Evolutionary conservation across 2,797 vertebrate species (phyloP).

Genomic region (Coilia nasus): DNA sequence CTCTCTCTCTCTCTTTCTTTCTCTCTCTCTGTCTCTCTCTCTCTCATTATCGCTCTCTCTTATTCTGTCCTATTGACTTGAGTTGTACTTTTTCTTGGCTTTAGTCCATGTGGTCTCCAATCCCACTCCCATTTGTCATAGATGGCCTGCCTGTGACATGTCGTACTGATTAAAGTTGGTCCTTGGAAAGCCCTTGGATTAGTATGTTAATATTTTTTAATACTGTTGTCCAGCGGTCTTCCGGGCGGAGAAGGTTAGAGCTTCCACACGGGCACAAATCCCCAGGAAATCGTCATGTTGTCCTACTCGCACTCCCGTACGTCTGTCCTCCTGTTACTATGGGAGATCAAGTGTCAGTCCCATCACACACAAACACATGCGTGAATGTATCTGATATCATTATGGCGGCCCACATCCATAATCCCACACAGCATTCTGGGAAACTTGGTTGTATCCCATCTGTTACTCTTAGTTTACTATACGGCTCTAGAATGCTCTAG

Average conservation of each 20-base stretch:
- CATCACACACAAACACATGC: neutral
- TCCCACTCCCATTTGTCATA: slow-evolving; percentile 39
- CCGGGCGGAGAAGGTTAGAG: slow-evolving; percentile 55
- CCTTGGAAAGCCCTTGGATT: slow-evolving; percentile 52
- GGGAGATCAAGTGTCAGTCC: neutral
- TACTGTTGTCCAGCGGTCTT: slow-evolving; percentile 57
- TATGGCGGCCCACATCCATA: neutral
- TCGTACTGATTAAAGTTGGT: slow-evolving; percentile 64
- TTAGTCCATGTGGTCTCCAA: slow-evolving; percentile 12
- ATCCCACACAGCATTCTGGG: neutral
- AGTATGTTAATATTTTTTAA: slow-evolving; percentile 67
- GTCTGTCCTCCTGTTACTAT: neutral
- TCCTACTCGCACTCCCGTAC: neutral
- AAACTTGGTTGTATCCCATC: neutral
- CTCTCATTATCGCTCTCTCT: no score
- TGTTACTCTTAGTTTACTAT: no score
- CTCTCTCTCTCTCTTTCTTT: no score
- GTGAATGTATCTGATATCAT: slow-evolving; percentile 1
- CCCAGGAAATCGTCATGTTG: slow-evolving; percentile 42
- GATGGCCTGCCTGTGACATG: slow-evolving; percentile 51
- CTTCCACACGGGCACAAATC: slow-evolving; percentile 57
- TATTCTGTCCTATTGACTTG: neutral
- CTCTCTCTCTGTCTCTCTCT: no score
- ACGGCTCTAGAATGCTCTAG: no score
- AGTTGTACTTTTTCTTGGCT: neutral